phyloP scores from a whole-genome alignment of 2,113 vertebrate genomes.

The Aspidoscelis tigris region DNA sequence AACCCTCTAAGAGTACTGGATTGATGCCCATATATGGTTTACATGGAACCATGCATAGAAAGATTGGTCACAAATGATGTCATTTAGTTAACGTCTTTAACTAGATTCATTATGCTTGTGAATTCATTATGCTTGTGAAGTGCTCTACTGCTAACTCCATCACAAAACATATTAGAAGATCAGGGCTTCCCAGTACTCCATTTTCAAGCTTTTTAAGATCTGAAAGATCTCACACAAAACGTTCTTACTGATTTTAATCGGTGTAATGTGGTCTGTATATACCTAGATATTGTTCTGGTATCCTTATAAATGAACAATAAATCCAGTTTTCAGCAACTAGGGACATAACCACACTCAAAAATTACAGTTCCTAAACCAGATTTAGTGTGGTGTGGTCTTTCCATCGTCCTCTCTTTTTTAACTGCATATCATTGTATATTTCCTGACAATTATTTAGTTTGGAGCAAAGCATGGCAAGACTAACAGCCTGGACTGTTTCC shows the following conservation, averaged over 20 bases:
- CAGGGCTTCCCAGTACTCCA: neutral
- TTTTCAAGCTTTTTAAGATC: constrained; percentile 3
- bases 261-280: neutral
- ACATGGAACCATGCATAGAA: neutral
- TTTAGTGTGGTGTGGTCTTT: constrained; percentile 6
- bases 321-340: neutral
- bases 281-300: neutral
- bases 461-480: neutral
- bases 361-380: neutral
- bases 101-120: too few relatives aligned
- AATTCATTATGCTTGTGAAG: neutral
- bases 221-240: neutral
- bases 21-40: neutral
- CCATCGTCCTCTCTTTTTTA: neutral
- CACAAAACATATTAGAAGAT: neutral
- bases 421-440: neutral
- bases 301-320: constrained; percentile 26
- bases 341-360: neutral
- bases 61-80: neutral
- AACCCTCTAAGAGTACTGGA: too few relatives aligned
- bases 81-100: neutral
- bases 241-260: neutral
- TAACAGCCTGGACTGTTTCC: constrained; percentile 29
- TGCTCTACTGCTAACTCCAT: neutral
- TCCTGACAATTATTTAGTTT: constrained; percentile 33